These are phyloP conservation scores for Gasterosteus aculeatus DNA, from an alignment of 2,113 vertebrate species.

Conservation along the genomic window DNA sequence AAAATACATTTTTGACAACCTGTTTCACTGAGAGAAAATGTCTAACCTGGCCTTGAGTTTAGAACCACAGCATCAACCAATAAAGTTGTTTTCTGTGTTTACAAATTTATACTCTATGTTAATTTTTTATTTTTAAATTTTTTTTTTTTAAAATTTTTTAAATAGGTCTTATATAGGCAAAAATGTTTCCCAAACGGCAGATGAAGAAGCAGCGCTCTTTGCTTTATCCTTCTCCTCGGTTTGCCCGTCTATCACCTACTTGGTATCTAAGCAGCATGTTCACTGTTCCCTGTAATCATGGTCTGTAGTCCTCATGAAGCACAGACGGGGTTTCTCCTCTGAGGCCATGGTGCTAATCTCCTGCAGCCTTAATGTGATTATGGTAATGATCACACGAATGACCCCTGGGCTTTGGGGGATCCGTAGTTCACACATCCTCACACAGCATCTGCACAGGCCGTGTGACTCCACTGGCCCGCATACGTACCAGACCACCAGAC, in stretches of 20 bases:
- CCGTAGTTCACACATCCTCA: conserved; percentile 70
- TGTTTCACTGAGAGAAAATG: neutral
- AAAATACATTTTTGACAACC: neutral
- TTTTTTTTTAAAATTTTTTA: neutral
- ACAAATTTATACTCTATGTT: neutral
- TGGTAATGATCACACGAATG: conserved; percentile 95
- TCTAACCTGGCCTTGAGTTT: neutral
- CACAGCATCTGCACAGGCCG: conserved; percentile 59
- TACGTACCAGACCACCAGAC: conserved; percentile 69
- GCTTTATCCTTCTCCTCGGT: conserved; percentile 21
- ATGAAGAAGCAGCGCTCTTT: neutral
- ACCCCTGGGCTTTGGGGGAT: conserved; percentile 85
- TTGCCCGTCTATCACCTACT: conserved; percentile 26
- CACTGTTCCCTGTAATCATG: conserved; percentile 46
- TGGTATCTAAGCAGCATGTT: conserved; percentile 38
- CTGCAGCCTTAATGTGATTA: conserved; percentile 92
- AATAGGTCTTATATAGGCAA: neutral
- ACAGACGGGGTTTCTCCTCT: conserved; percentile 77
- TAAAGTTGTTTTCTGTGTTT: neutral
- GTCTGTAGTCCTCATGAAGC: conserved; percentile 56
- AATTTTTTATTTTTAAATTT: too few relatives aligned
- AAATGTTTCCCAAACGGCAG: neutral
- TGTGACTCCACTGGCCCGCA: conserved; percentile 57
- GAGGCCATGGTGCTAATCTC: conserved; percentile 81
- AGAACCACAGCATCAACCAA: neutral